Evolutionary conservation across 2,797 vertebrate species (phyloP).

Genomic region (Hemibagrus guttatus): DNA sequence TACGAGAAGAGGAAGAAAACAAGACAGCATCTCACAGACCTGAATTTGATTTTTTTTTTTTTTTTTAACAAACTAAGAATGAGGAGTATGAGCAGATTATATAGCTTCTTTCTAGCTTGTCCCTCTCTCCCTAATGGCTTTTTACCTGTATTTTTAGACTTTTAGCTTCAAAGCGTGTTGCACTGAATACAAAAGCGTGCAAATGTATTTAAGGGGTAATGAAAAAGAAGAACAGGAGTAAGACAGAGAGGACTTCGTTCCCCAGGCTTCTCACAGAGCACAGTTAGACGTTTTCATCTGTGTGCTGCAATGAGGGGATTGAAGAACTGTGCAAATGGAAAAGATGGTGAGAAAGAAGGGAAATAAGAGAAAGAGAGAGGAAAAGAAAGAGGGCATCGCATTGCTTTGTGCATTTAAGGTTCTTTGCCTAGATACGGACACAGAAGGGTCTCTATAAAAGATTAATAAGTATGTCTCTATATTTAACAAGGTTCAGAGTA

Average conservation of each 20-base stretch:
- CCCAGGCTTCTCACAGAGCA: constrained; percentile 8
- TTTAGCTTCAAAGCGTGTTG: not conserved
- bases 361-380: constrained; percentile 46
- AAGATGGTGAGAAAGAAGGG: constrained; percentile 39
- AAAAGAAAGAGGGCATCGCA: constrained; percentile 51
- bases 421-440: constrained; percentile 68
- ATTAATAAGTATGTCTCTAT: constrained; percentile 73
- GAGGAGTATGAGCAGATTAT: not conserved
- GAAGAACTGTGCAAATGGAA: constrained; percentile 49
- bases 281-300: constrained; percentile 23
- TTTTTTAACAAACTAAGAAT: constrained; percentile 25
- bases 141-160: constrained; percentile 33
- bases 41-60: constrained; percentile 46
- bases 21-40: constrained; percentile 35
- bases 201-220: constrained; percentile 58
- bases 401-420: constrained; percentile 73
- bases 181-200: constrained; percentile 45
- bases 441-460: constrained; percentile 75
- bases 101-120: not conserved
- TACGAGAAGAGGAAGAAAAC: constrained; percentile 28
- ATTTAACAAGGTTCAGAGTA: constrained; percentile 69
- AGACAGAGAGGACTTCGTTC: constrained; percentile 42
- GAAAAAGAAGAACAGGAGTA: constrained; percentile 46
- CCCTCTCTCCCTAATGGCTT: not conserved
- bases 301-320: constrained; percentile 31